A percentile compares a stretch with the other conserved stretches of the same genome.
phyloP scores from a whole-genome alignment of 2,797 vertebrate genomes.

The Premnoplex brunnescens region DNA sequence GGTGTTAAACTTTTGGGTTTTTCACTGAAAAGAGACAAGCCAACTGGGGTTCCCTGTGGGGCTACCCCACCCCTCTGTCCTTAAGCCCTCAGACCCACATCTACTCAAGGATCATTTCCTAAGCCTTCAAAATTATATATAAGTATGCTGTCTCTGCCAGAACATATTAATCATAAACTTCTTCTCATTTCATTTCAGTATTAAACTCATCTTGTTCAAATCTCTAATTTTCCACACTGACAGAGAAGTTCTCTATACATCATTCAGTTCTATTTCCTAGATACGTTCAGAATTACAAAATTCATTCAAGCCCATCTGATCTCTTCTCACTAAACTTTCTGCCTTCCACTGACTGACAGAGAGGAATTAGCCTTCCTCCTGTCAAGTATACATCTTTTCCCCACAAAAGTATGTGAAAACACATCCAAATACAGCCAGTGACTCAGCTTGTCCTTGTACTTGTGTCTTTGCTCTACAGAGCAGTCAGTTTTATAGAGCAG shows the following conservation, averaged over 20 bases:
- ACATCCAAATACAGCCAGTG: constrained; percentile 35
- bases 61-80: background rate
- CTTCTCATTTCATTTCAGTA: constrained; percentile 50
- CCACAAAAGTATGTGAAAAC: constrained; percentile 8
- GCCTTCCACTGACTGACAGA: constrained; percentile 37
- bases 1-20: background rate
- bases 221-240: constrained; percentile 66
- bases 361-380: constrained; percentile 53
- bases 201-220: constrained; percentile 65
- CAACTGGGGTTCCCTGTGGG: background rate
- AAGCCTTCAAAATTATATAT: constrained; percentile 44
- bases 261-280: constrained; percentile 58
- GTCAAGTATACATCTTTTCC: constrained; percentile 1
- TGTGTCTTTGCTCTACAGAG: background rate
- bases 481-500: constrained; percentile 9
- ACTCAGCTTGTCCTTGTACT: constrained; percentile 37
- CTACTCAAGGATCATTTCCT: constrained; percentile 19
- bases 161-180: constrained; percentile 50
- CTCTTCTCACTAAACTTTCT: constrained; percentile 54
- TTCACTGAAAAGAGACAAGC: background rate
- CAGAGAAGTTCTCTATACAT: constrained; percentile 66
- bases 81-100: background rate
- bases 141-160: constrained; percentile 46
- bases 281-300: constrained; percentile 54
- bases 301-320: constrained; percentile 51